Base-by-base conservation (phyloP, 2,888 invertebrate genomes). In the Euplagia quadripunctaria region DNA sequence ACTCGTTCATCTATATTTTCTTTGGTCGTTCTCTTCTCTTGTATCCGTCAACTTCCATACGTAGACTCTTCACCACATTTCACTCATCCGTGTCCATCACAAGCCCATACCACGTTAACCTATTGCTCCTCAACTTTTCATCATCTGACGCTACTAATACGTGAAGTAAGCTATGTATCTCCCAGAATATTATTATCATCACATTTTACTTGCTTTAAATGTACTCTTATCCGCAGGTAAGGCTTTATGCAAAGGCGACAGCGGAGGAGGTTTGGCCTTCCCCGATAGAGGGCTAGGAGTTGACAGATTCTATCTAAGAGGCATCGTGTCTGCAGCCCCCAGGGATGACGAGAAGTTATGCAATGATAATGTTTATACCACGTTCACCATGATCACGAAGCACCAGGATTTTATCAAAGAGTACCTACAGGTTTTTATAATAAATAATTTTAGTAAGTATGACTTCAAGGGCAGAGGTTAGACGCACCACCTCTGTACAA, bases 291-390 rank as follows among this genome's bases (percentile, higher is more conserved):
- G 68, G 20, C 61, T 16, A 0, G 68, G 68, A 1, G 11, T 51
- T 0, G n/a, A 68, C 0, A 82, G 86, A 3, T 88, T 87, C 81
- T 90, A 87, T 79, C 85, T 92, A 0, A 84, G 90, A 5, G 92
- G 92, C 0, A 64, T 91, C 0, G 86, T 89, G 4, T 91, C 90
- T 51, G 80, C 86, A 0, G 86, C 88, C 0, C 90, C 91, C 0
- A 71, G 51, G 0, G 42, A 64, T 7, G 84, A 80, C 42, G 82
- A 84, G 0, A 79, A 85, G 12, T 5, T 46, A n/a, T 89, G 88
- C 77, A 82, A 82, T 71, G 74, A 82, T 4, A 72, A 81, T 71
- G 71, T 79, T 0, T 82, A 82, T 71, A 83, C 86, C 0, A 85
- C 84, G 11, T 89, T 89, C 79, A 90, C 90, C 0, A 81, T 81